Base-by-base conservation (phyloP, 1,140 invertebrate genomes). In the Drosophila parabipectinata region DNA sequence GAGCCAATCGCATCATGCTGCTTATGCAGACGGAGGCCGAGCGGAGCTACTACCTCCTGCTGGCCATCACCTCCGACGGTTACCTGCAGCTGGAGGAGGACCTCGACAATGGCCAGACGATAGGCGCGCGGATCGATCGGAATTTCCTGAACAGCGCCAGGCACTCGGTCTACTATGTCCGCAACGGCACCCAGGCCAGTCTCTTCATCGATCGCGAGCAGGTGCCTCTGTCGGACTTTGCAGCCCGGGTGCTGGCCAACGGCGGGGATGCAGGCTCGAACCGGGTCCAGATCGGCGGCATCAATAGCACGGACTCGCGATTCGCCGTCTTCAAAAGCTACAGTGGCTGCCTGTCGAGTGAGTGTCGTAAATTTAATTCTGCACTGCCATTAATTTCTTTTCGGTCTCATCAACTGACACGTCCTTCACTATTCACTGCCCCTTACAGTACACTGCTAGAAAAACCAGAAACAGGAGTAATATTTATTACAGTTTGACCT, bases 311-410 rank as follows among this genome's bases (percentile, higher is more conserved):
- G 6, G 96, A 97, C 92, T 94, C 95, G 15, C 93, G 96, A 71
- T 95, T 97, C 85, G 94, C 93, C 51, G 95, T 95, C 41, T 98
- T 97, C 77, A 96, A 96, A 76, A 96, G 96, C 75, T 98, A 97
- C 91, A 97, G 95, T 73, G 97, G 97, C 30, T 98, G 97, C 87
- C 92, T 98, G 53, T 97, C 97, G 71, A 98, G 97, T 98, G 93
- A 94, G 94, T 94, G 61, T 68, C 76, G 90, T 91, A 91, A 91
- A 91, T 91, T 85, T 69, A 7, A 50, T 37, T 47, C 54, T 39
- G 58, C 30, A 50, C 62, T 34, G 71, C 79, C 82, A 91, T 91
- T 91, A 82, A 90, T 91, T 85, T 87, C 60, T 77, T 69, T 67
- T 77, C 37, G 79, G 68, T 76, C 69, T 75, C 81, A 87, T 85